Evolutionary conservation across 2,888 invertebrate genomes (phyloP), one percentile per base, ranked within the genome.

Genomic region (Andrena minutula): DNA sequence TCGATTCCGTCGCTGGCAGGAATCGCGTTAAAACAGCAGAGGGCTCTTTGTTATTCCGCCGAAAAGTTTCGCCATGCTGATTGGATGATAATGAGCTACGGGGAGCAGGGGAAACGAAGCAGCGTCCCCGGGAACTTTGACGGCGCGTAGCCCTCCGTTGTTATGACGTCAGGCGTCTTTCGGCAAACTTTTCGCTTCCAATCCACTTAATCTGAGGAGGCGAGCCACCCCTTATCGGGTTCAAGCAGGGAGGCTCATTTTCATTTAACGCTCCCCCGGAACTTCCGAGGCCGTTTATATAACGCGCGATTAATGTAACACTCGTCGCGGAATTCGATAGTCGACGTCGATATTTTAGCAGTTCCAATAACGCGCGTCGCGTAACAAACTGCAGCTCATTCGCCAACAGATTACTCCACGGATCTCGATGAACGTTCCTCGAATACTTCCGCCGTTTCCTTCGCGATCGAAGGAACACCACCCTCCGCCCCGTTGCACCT

Each of bases 81-180:
- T 87, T 84, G 86, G 77, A 84, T 82, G 84, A 88, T 86, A 88
- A 88, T 84, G 84, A 82, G 74, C 53, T 68, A 61, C 74, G 58
- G 60, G 56, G 71, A 61, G 69, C 53, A 69, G 64, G 76, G 79
- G 23, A 56, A 84, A 84, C 83, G 80, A 82, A 82, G 73, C 75
- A 80, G n/a, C 64, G 56, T 79, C 60, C 75, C 20, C 35, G 53
- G 60, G 81, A 86, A 83, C 68, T 88, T 83, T 49, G 66, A 73
- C 60, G 68, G 66, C 66, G 63, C 72, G 63, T 51, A 56, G 53
- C 49, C 79, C 71, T 51, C 41, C 71, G 73, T 73, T 87, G 86
- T 87, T 87, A 87, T 83, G 87, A 85, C 82, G 77, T 87, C 78
- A 82, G 73, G n/a, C 60, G 63, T 71, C 73, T 63, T 75, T 68